Conservation (phyloP, 2,113 vertebrate genomes). For the Cyprichromis sp. region DNA sequence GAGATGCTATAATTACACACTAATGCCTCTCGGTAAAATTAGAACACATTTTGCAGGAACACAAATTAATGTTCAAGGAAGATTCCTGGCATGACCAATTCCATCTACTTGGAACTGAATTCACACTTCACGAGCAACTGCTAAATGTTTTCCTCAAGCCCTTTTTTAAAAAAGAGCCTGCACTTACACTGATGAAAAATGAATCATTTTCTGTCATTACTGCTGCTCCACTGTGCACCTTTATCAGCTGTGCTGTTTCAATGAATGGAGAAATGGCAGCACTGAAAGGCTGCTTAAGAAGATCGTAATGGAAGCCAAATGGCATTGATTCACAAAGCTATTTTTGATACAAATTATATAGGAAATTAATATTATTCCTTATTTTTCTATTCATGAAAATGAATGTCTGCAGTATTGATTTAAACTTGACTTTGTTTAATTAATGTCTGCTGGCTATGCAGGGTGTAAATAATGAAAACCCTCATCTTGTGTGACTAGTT, state of each 20-base stretch:
- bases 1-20: constrained; percentile 8
- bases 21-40: background rate
- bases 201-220: constrained; percentile 32
- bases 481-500: background rate
- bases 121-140: background rate
- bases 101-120: constrained; percentile 4
- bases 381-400: background rate
- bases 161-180: background rate
- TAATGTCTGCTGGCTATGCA: background rate
- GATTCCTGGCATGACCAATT: constrained; percentile 16
- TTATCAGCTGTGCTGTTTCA: constrained; percentile 14
- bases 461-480: background rate
- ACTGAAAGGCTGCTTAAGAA: background rate
- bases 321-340: background rate
- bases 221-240: constrained; percentile 1
- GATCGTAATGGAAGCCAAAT: constrained; percentile 2
- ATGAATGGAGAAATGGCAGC: constrained; percentile 3
- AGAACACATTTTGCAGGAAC: background rate
- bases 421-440: background rate
- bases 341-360: background rate
- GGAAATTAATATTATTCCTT: background rate
- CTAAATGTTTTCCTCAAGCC: constrained; percentile 12
- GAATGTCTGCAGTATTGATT: background rate
- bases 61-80: constrained; percentile 4
- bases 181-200: background rate